Conservation (phyloP, 37 sponge, comb jelly and placozoan species). For the Crambe crambe region DNA sequence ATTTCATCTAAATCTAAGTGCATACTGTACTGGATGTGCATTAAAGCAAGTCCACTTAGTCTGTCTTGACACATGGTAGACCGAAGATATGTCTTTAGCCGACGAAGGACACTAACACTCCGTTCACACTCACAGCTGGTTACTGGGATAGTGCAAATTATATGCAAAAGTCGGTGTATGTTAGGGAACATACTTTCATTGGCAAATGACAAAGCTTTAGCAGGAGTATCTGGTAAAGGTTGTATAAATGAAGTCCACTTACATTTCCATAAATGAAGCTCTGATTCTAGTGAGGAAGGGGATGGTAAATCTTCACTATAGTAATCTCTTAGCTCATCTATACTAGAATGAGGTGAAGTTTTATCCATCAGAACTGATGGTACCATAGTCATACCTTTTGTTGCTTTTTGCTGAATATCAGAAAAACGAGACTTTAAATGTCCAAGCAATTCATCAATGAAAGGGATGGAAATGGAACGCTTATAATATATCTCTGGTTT, state of each 20-base stretch:
- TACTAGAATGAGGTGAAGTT: slow-evolving; percentile 2
- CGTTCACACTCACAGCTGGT: slow-evolving; percentile 46
- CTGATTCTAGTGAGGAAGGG: slow-evolving; percentile 23
- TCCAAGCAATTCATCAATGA: slow-evolving; percentile 42
- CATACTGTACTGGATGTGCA: slow-evolving; percentile 36
- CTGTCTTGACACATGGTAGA: slow-evolving; percentile 43
- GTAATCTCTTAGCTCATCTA: slow-evolving; percentile 20
- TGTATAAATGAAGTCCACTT: slow-evolving; percentile 16
- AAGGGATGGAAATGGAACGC: slow-evolving; percentile 51
- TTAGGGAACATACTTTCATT: slow-evolving; percentile 35
- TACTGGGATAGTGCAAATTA: slow-evolving; percentile 35
- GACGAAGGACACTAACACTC: slow-evolving; percentile 35
- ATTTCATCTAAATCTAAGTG: slow-evolving; percentile 20
- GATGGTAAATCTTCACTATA: slow-evolving; percentile 37
- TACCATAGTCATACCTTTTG: slow-evolving; percentile 30
- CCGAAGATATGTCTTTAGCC: slow-evolving; percentile 48
- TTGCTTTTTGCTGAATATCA: slow-evolving; percentile 12
- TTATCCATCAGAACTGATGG: slow-evolving; percentile 27
- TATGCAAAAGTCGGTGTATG: slow-evolving; percentile 7
- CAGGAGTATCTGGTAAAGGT: slow-evolving; percentile 30
- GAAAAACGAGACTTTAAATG: slow-evolving; percentile 48
- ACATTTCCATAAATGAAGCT: slow-evolving; percentile 44
- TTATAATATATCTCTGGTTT: slow-evolving; percentile 56
- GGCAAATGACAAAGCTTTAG: slow-evolving; percentile 23
- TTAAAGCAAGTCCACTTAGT: slow-evolving; percentile 42